Conservation (phyloP, 2,888 invertebrate species). For the Helleia helle region DNA sequence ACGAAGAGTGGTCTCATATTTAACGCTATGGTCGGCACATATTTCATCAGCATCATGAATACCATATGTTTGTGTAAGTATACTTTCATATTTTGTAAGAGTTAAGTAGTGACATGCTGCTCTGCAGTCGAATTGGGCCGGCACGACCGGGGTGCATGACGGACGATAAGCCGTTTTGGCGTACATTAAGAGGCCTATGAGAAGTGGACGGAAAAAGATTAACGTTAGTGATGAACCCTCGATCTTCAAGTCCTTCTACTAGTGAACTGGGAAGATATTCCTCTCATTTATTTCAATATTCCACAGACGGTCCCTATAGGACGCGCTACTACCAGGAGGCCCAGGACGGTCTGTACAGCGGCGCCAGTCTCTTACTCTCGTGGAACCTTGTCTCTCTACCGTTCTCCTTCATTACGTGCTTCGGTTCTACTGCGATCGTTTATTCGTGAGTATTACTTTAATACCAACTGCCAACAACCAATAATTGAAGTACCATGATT, state of each 20-base stretch:
- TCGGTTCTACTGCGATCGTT: slow-evolving; percentile 81
- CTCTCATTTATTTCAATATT: neutral
- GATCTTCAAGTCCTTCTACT: too few species aligned
- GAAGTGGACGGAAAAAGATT: too few species aligned
- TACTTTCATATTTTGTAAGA: too few species aligned
- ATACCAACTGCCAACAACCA: too few species aligned
- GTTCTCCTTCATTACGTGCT: slow-evolving; percentile 83
- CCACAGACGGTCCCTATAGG: slow-evolving; percentile 85
- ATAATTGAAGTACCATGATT: too few species aligned
- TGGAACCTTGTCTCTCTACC: slow-evolving; percentile 88
- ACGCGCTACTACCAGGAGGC: slow-evolving; percentile 94
- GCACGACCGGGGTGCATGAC: too few species aligned
- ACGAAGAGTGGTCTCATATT: slow-evolving; percentile 81
- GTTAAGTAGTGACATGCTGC: too few species aligned
- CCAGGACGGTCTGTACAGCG: slow-evolving; percentile 91
- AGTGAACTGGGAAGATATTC: too few species aligned
- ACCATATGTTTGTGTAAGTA: slow-evolving; percentile 81
- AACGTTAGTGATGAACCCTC: too few species aligned
- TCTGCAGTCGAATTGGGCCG: too few species aligned
- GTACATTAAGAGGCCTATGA: too few species aligned
- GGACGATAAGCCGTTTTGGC: too few species aligned
- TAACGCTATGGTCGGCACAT: slow-evolving; percentile 78
- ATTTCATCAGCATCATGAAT: slow-evolving; percentile 80
- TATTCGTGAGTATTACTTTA: slow-evolving; percentile 77
- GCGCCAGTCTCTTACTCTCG: slow-evolving; percentile 86